Evolutionary conservation across 1,140 invertebrate genomes (phyloP).

Genomic region (Bombus breviceps): DNA sequence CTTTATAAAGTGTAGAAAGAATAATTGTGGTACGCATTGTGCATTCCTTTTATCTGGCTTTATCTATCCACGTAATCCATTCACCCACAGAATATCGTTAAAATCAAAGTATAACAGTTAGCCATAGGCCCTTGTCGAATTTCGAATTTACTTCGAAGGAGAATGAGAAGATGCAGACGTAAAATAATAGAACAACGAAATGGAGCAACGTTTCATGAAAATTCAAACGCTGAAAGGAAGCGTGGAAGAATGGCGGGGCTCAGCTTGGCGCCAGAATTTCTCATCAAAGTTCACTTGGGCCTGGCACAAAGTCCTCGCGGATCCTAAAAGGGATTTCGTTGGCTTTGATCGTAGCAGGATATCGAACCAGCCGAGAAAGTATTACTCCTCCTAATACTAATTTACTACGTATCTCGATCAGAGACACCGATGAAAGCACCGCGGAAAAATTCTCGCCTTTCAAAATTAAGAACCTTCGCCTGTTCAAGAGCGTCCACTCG

Average conservation of each 20-base stretch:
- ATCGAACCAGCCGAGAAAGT: slow-evolving; percentile 13
- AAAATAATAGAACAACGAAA: not conserved
- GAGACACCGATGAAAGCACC: slow-evolving; percentile 19
- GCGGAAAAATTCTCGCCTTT: not conserved
- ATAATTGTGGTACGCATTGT: too few relatives aligned
- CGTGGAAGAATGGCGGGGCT: not conserved
- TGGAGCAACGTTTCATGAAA: not conserved
- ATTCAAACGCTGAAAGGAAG: not conserved
- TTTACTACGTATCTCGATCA: slow-evolving; percentile 30
- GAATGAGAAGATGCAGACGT: too few relatives aligned
- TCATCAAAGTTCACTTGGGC: slow-evolving; percentile 38
- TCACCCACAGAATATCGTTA: not conserved
- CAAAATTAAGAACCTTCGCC: not conserved
- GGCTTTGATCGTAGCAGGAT: slow-evolving; percentile 33
- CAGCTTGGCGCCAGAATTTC: slow-evolving; percentile 9
- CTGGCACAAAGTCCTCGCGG: not conserved
- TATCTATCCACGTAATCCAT: not conserved
- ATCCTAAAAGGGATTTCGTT: slow-evolving; percentile 31
- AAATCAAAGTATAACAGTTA: not conserved
- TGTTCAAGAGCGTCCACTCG: not conserved
- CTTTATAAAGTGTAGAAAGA: too few relatives aligned
- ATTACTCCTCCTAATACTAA: slow-evolving; percentile 13
- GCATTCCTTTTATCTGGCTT: not conserved
- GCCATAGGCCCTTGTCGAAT: not conserved
- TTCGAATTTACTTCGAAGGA: not conserved